Conservation (phyloP, 2,113 vertebrate species). For the Motacilla alba region DNA sequence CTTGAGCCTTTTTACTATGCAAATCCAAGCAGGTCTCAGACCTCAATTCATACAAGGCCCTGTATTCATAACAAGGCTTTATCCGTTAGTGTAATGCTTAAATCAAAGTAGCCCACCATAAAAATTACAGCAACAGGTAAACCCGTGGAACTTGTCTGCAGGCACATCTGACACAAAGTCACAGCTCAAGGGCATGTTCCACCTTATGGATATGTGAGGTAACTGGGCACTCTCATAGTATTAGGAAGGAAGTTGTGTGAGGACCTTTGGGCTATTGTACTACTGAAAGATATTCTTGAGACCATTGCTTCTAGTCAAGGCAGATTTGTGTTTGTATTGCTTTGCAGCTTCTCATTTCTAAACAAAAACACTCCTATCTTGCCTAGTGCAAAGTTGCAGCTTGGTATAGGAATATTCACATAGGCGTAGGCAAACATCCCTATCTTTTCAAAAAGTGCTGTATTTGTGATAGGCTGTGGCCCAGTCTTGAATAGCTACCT, state of each 20-base stretch:
- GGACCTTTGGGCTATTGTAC: background rate
- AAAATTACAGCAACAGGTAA: background rate
- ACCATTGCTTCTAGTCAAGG: background rate
- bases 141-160: background rate
- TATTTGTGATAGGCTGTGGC: background rate
- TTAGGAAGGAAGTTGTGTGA: background rate
- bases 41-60: background rate
- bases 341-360: background rate
- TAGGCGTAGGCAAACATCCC: background rate
- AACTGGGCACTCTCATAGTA: background rate
- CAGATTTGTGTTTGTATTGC: background rate
- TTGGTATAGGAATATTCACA: background rate
- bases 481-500: background rate
- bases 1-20: background rate
- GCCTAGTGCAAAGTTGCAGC: background rate
- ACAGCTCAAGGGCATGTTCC: background rate
- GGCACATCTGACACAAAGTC: background rate
- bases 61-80: background rate
- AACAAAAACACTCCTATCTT: background rate
- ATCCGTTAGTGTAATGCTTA: background rate
- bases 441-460: background rate
- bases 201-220: background rate
- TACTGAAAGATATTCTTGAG: background rate
- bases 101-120: background rate
- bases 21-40: background rate